phyloP scores from a whole-genome alignment of 2,888 invertebrate species.

The Dioctria rufipes region DNA sequence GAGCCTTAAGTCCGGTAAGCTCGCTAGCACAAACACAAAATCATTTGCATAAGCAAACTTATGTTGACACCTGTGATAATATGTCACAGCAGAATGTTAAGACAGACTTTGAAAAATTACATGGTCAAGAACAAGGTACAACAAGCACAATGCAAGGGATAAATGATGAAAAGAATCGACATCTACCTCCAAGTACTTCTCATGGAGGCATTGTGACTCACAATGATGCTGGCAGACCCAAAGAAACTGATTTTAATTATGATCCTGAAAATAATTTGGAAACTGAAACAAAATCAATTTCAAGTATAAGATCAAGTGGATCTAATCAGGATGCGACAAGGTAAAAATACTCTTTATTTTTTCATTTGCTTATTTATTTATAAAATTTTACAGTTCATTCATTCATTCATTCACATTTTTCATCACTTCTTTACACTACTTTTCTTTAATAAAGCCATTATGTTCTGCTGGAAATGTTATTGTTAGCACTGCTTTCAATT shows the following conservation, averaged over 20 bases:
- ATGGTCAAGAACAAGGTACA: constrained; percentile 26
- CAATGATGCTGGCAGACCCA: constrained; percentile 65
- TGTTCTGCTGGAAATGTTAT: neutral
- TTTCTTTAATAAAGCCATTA: neutral
- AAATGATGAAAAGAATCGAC: constrained; percentile 61
- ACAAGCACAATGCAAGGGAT: constrained; percentile 57
- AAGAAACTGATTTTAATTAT: constrained; percentile 84
- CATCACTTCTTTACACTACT: neutral
- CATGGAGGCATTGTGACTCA: constrained; percentile 28
- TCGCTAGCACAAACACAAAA: constrained; percentile 54
- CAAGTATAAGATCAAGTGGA: constrained; percentile 84
- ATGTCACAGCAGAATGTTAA: constrained; percentile 65
- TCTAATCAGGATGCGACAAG: constrained; percentile 83
- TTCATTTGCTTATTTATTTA: constrained; percentile 8
- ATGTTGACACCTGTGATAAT: constrained; percentile 55
- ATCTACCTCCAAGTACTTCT: constrained; percentile 22
- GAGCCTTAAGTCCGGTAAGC: constrained; percentile 68
- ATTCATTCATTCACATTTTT: neutral
- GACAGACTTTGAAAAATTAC: constrained; percentile 63
- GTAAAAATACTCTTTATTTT: constrained; percentile 72
- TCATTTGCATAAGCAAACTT: constrained; percentile 54
- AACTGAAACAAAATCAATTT: constrained; percentile 92
- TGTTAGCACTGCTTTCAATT: neutral
- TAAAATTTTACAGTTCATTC: neutral
- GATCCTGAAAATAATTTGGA: constrained; percentile 90